These are phyloP conservation scores for Phylloscopus trochilus DNA, from an alignment of 2,113 vertebrate species.

Conservation along the genomic window DNA sequence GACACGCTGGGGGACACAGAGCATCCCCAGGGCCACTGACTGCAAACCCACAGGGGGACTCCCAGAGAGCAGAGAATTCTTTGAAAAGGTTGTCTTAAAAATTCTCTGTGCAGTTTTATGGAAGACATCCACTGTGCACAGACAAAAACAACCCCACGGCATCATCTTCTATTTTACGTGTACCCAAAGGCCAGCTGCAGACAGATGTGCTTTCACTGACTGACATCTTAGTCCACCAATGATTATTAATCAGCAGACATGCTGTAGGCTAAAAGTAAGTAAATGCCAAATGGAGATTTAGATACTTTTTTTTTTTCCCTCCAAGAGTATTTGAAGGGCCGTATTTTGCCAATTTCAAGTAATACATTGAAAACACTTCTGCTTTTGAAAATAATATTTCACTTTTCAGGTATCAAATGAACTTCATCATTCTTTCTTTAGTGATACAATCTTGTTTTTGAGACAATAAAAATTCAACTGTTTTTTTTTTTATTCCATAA, in stretches of 20 bases:
- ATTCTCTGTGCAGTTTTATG: neutral
- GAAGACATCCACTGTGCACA: fast-evolving
- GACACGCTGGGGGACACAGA: fast-evolving
- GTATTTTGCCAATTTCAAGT: neutral
- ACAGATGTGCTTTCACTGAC: neutral
- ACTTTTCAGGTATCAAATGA: neutral
- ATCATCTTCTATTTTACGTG: fast-evolving
- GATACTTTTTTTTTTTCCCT: neutral
- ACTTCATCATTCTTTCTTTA: neutral
- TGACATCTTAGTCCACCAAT: neutral
- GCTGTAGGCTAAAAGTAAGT: neutral
- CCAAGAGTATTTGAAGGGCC: neutral
- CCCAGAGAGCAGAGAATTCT: neutral
- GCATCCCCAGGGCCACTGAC: fast-evolving
- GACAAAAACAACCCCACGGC: neutral
- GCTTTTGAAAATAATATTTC: neutral
- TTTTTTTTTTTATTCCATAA: neutral
- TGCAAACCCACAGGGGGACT: fast-evolving
- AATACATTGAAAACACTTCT: neutral
- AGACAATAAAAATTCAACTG: neutral
- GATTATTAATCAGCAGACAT: neutral
- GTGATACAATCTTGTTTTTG: neutral
- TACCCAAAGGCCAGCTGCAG: neutral
- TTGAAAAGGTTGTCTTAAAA: neutral
- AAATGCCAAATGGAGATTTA: neutral